phyloP scores from a whole-genome alignment of 2,113 vertebrate genomes.

The Desmodus rotundus region DNA sequence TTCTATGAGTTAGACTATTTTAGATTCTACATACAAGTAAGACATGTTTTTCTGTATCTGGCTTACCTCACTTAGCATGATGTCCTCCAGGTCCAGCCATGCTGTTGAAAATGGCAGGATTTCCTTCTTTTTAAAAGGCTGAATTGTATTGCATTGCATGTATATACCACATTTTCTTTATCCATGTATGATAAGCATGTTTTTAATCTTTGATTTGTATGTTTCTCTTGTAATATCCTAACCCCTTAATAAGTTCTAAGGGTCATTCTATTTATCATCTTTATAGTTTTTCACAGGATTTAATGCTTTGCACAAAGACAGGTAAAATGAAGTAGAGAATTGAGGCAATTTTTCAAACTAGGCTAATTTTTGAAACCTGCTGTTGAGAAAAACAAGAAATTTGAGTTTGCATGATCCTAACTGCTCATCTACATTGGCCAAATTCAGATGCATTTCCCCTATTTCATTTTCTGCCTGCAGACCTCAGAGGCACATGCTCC shows the following conservation, averaged over 20 bases:
- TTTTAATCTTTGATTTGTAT: neutral
- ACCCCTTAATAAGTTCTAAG: neutral
- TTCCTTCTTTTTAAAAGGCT: neutral
- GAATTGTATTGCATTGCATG: neutral
- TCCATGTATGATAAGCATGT: no score
- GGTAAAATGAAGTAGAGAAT: neutral
- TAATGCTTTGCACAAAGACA: neutral
- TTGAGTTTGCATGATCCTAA: neutral
- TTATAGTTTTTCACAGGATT: neutral
- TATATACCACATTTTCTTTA: neutral
- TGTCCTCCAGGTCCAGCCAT: neutral
- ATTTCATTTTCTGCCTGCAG: neutral
- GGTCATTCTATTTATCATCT: neutral
- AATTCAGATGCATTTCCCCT: neutral
- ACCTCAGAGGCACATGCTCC: no score
- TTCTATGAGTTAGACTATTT: neutral
- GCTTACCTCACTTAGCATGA: neutral
- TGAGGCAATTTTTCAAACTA: neutral
- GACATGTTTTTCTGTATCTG: neutral
- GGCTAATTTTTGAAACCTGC: neutral
- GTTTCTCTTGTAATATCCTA: neutral
- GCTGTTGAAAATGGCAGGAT: neutral
- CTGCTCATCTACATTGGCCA: neutral
- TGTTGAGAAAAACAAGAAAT: neutral
- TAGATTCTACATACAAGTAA: neutral